Evolutionary conservation across 37 sponge, comb jelly and placozoan genomes (phyloP), one percentile per base, ranked within the genome.

Genomic region (Lycopodina hypogea): DNA sequence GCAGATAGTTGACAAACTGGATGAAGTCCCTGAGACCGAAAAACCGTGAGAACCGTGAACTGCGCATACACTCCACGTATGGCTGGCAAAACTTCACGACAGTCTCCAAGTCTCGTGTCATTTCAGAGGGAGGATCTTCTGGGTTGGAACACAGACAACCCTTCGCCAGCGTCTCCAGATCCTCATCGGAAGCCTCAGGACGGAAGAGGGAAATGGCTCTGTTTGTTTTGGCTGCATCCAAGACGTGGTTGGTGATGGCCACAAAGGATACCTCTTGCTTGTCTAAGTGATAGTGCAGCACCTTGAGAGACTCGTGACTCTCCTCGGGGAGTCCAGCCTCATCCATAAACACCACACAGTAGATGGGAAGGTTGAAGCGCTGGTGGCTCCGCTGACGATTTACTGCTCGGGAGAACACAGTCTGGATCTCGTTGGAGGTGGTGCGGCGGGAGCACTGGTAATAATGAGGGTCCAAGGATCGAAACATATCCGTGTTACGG

Each of bases 181-280:
- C 91, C 22, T 78, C 80, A 24, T 75, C 53, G 35, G 79, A 84
- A 29, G 88, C 92, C 26, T 78, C 81, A 4, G 93, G 96, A 36
- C 96, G 79, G 58, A 87, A 96, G n/a, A 96, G 73, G 30, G 84
- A 89, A 17, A 96, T 82, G 41, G 96, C 93, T 61, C 96, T 56
- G 76, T 96, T 96, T 58, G 86, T 90, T 58, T 96, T 96, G 24
- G 96, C 96, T 40, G 96, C 96, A 87, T 96, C 96, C 37, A 96
- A 56, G 55, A 96, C 76, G 37, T 92, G 93, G 51, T 96, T 96
- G 37, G 93, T 92, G 61, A 96, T 92, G 71, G 87, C 96, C 0
- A 96, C 90, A 73, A 96, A 96, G 24, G 96, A 89, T 8, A 96
- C 96, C 56, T 90, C 88, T 28, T 82, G 86, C 62, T 84, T 77